Evolutionary conservation across 2,113 vertebrate genomes (phyloP).

Genomic region (Romanogobio albipinnatus): DNA sequence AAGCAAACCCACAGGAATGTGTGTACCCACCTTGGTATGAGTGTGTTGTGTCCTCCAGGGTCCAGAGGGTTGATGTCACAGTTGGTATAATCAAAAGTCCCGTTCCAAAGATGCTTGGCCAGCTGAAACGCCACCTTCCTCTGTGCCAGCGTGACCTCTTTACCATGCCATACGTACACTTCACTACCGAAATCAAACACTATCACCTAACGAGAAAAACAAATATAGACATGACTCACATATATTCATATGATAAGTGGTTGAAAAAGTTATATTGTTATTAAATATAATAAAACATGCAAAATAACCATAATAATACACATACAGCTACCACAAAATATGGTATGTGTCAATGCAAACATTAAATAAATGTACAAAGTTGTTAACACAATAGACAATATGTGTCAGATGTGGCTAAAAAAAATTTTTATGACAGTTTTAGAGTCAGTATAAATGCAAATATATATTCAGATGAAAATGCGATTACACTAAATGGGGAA

Average conservation of each 20-base stretch:
- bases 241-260: background rate
- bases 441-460: too few species aligned
- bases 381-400: background rate
- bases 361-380: background rate
- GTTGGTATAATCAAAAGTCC: slow-evolving; percentile 95
- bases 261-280: background rate
- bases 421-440: too few species aligned
- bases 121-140: slow-evolving; percentile 96
- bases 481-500: too few species aligned
- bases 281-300: background rate
- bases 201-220: slow-evolving; percentile 80
- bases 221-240: background rate
- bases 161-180: slow-evolving; percentile 98
- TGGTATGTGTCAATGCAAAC: background rate
- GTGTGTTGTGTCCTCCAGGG: slow-evolving; percentile 90
- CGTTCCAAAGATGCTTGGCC: slow-evolving; percentile 98
- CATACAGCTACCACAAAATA: background rate
- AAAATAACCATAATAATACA: background rate
- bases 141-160: slow-evolving; percentile 92
- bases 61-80: slow-evolving; percentile 97
- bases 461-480: too few species aligned
- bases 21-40: slow-evolving; percentile 87
- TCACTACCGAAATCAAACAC: slow-evolving; percentile 99
- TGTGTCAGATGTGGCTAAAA: too few species aligned
- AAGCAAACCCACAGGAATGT: too few species aligned